These are phyloP conservation scores for Polylopha cassiicola DNA, from an alignment of 2,888 invertebrate species.

Conservation along the genomic window DNA sequence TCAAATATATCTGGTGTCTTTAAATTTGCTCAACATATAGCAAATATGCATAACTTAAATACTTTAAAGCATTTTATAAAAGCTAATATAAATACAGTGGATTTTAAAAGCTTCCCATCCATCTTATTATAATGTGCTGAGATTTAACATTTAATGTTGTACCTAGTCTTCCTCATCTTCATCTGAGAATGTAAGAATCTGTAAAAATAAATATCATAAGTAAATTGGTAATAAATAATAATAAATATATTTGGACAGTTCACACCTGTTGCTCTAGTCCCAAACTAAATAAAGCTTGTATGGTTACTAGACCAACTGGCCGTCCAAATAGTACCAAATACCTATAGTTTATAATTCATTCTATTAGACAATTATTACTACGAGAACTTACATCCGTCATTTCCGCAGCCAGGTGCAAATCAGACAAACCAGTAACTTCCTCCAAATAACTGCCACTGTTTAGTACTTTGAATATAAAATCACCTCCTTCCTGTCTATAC, in stretches of 20 bases:
- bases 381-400: constrained; percentile 72
- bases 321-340: too few species aligned
- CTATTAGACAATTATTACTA: not conserved
- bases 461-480: constrained; percentile 87
- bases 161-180: constrained; percentile 46
- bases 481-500: constrained; percentile 74
- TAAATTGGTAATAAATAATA: too few species aligned
- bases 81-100: too few species aligned
- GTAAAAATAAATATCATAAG: constrained; percentile 29
- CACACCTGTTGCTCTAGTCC: too few species aligned
- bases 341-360: too few species aligned
- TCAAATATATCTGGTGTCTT: too few species aligned
- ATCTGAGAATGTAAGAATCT: constrained; percentile 61
- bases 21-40: too few species aligned
- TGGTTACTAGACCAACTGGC: too few species aligned
- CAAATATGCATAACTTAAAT: too few species aligned
- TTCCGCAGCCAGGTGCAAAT: constrained; percentile 78
- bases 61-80: too few species aligned
- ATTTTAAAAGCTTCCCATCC: not conserved
- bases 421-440: constrained; percentile 87
- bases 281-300: too few species aligned
- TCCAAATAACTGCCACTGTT: constrained; percentile 89
- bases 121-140: constrained; percentile 5
- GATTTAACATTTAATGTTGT: not conserved
- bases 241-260: too few species aligned